Evolutionary conservation across 2,888 invertebrate genomes (phyloP).

Genomic region (Allolobophora icterica): DNA sequence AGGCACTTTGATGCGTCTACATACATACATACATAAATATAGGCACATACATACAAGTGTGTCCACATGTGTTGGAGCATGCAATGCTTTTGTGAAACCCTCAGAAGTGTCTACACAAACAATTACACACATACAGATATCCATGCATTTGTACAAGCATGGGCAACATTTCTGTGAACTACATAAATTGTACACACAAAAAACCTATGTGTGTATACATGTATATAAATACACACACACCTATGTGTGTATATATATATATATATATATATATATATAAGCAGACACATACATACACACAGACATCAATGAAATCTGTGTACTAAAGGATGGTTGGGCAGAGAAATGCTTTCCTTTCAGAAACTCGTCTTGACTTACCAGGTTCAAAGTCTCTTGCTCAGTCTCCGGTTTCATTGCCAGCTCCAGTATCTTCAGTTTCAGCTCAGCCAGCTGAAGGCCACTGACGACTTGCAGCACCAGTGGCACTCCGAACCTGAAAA

Average conservation of each 20-base stretch:
- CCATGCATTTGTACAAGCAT: neutral
- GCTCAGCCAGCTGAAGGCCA: constrained; percentile 70
- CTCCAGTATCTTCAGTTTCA: neutral
- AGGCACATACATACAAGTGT: neutral
- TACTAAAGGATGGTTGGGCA: neutral
- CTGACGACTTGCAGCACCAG: constrained; percentile 88
- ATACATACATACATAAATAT: neutral
- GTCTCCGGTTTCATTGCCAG: neutral
- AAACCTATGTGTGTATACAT: neutral
- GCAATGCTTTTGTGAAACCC: no score
- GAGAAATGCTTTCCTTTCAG: neutral
- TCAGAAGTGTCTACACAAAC: no score
- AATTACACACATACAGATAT: neutral
- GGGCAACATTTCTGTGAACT: neutral
- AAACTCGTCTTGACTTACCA: neutral
- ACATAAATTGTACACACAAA: neutral
- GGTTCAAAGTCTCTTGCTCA: neutral
- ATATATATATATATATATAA: neutral
- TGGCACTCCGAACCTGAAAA: constrained; percentile 77
- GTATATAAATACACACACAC: neutral
- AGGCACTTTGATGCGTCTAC: neutral
- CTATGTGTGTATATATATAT: neutral
- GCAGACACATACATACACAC: no score
- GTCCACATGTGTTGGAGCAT: no score
- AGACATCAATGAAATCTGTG: neutral